Evolutionary conservation across 2,113 vertebrate genomes (phyloP).

Genomic region (Nestor notabilis): DNA sequence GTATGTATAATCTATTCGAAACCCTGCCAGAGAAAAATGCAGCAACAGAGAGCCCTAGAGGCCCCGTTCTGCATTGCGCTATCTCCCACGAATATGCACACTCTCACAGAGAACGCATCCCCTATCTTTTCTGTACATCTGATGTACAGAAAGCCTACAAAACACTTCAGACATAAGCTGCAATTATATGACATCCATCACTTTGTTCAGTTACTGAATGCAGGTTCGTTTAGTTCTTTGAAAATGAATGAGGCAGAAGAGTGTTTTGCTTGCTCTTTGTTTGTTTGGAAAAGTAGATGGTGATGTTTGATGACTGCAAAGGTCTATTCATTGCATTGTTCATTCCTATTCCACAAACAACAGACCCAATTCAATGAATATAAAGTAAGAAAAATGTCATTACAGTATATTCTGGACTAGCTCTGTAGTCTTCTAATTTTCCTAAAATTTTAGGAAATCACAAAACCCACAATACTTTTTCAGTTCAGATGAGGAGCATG

Average conservation of each 20-base stretch:
- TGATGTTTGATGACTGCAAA: neutral
- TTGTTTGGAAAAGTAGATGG: neutral
- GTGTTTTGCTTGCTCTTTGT: neutral
- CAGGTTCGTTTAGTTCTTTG: neutral
- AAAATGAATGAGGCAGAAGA: neutral
- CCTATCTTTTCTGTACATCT: neutral
- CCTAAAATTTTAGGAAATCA: neutral
- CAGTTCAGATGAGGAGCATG: neutral
- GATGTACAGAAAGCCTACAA: neutral
- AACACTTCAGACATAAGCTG: neutral
- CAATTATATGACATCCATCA: neutral
- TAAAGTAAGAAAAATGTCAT: neutral
- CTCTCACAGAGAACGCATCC: neutral
- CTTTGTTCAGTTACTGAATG: neutral
- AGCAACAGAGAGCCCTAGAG: slow-evolving; percentile 55
- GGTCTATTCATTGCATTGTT: neutral
- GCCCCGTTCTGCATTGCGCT: neutral
- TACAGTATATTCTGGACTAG: neutral
- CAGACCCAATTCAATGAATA: neutral
- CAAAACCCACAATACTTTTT: neutral
- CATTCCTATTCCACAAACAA: neutral
- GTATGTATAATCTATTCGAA: neutral
- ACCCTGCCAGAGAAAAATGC: slow-evolving; percentile 12
- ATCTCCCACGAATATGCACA: neutral
- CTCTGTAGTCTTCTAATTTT: neutral